Base-by-base conservation (phyloP, 2,113 vertebrate species). In the Sphyrna mokarran region DNA sequence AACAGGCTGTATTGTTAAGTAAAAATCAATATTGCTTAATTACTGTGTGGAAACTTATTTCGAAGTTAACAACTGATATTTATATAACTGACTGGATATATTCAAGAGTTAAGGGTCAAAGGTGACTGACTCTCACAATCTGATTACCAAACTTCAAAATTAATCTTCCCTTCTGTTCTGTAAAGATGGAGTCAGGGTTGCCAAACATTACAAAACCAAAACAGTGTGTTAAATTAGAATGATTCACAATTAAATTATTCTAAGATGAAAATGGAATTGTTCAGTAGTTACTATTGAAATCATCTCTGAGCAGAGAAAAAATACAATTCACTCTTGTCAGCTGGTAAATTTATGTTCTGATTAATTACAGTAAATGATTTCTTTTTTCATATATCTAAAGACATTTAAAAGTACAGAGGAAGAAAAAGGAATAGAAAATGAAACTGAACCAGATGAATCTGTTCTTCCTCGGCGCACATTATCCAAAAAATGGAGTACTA, bases 321-420 rank as follows among this genome's bases (percentile, higher is more conserved):
- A 26, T 33, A 16, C 54, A 61, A n/a, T 2, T 14, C 5, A 61
- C 29, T 61, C 37, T 54, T 90, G 87, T 58, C 87, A 61, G 54
- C 16, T 90, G 10, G 48, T 54, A 89, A 87, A 43, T 23, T 13
- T 6, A 89, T 58, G 23, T 58, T 58, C 26, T 4, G 33, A 90
- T 90, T 90, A 90, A n/a, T 90, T 61, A 61, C 29, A n/a, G 63
- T 33, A 29, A 61, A 33, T 14, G 3, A 83, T 83, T 61, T 29
- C 29, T 89, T 89, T 23, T 89, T 89, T 89, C 23, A 58, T 63
- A 90, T 61, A n/a, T 43, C n/a, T 40, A 68, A 69, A 96, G 95
- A 22, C 72, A 33, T 94, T 94, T 95, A 83, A 85, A 96, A 96
- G 26, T 23, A 54, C 95, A 96, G 78, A 91, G 63, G n/a, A 96